phyloP scores from a whole-genome alignment of 23 tunicate genomes.

The Styela clava region DNA sequence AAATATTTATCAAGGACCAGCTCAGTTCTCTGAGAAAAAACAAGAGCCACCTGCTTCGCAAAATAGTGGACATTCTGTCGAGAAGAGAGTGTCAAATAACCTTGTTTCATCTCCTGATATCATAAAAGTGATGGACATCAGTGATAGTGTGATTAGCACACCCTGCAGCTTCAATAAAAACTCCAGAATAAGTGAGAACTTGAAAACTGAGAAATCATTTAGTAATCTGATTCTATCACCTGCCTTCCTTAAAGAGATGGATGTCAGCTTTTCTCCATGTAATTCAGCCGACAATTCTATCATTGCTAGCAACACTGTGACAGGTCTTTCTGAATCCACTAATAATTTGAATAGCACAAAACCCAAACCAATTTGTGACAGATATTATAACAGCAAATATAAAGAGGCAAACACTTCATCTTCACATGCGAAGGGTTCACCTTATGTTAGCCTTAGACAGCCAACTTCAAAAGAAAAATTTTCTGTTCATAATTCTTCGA shows the following conservation, averaged over 20 bases:
- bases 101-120: too few relatives aligned
- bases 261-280: conserved; percentile 21
- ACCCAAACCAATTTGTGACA: not conserved
- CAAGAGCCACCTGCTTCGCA: too few relatives aligned
- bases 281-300: not conserved
- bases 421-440: not conserved
- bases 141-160: too few relatives aligned
- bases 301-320: not conserved
- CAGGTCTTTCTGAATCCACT: not conserved
- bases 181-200: too few relatives aligned
- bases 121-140: not conserved
- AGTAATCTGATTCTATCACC: conserved; percentile 17
- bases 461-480: not conserved
- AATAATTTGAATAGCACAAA: not conserved
- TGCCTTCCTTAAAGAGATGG: not conserved
- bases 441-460: not conserved
- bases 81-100: too few relatives aligned
- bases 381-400: too few relatives aligned
- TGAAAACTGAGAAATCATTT: too few relatives aligned
- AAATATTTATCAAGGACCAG: not conserved
- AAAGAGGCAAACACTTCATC: not conserved
- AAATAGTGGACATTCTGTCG: too few relatives aligned
- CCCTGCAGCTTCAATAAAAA: too few relatives aligned
- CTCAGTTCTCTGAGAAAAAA: not conserved
- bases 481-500: not conserved